phyloP scores from a whole-genome alignment of 2,888 invertebrate species.

The Caenorhabditis virilis region DNA sequence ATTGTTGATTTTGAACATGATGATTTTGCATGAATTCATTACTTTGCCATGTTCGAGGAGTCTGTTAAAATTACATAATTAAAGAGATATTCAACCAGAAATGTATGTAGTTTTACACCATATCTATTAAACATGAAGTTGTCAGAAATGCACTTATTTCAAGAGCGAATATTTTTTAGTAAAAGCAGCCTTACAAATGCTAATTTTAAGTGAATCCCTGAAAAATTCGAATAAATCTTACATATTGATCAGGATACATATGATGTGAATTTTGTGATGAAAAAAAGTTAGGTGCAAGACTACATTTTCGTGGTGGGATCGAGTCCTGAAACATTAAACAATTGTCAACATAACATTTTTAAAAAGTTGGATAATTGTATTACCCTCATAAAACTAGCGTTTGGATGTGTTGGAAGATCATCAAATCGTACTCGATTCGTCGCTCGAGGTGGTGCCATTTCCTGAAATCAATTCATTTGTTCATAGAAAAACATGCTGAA shows the following conservation, averaged over 20 bases:
- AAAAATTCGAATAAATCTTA: too few relatives aligned
- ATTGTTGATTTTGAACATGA: background rate
- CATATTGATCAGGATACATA: slow-evolving; percentile 41
- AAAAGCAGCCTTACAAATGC: too few relatives aligned
- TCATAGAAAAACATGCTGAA: too few relatives aligned
- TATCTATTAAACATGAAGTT: too few relatives aligned
- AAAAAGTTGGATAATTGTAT: background rate
- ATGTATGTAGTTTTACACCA: too few relatives aligned
- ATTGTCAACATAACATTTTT: background rate
- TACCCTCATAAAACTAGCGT: slow-evolving; percentile 8
- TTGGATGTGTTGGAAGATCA: slow-evolving; percentile 28
- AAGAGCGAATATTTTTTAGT: too few relatives aligned
- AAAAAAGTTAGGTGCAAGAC: slow-evolving; percentile 38
- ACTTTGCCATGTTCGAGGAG: slow-evolving; percentile 30
- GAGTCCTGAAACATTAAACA: background rate
- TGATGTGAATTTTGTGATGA: slow-evolving; percentile 38
- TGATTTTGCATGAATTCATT: slow-evolving; percentile 21
- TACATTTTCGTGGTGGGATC: slow-evolving; percentile 33
- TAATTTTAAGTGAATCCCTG: too few relatives aligned
- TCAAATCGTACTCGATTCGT: slow-evolving; percentile 32
- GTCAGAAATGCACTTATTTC: background rate
- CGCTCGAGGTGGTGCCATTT: slow-evolving; percentile 1
- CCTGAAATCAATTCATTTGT: too few relatives aligned
- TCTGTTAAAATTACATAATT: too few relatives aligned
- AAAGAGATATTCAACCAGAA: too few relatives aligned